A percentile compares a stretch with the other conserved stretches of the same genome.
phyloP scores from a whole-genome alignment of 2,888 invertebrate species.

The Marronus borbonicus region DNA sequence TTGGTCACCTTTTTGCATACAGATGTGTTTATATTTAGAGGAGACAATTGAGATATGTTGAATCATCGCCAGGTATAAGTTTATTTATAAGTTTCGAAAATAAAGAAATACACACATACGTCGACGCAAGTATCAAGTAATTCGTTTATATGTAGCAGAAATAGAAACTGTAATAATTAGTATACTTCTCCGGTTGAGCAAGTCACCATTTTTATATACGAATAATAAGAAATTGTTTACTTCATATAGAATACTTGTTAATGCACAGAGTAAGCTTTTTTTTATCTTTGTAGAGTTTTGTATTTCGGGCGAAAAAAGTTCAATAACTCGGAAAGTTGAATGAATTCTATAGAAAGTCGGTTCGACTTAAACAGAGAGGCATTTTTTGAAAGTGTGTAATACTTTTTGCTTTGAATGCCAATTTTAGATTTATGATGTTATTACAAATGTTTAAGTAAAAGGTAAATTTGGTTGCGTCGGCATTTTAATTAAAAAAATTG shows the following conservation, averaged over 20 bases:
- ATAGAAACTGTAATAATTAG: background rate
- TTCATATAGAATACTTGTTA: background rate
- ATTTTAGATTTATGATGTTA: no score
- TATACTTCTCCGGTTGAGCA: background rate
- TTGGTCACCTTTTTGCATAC: constrained; percentile 36
- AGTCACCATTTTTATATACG: background rate
- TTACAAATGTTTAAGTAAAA: no score
- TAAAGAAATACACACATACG: constrained; percentile 21
- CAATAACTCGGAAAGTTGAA: no score
- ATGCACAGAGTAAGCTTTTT: no score
- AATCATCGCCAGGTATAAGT: constrained; percentile 38
- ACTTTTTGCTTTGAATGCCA: no score
- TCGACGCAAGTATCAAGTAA: background rate
- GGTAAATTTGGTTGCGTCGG: no score
- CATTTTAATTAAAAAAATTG: no score
- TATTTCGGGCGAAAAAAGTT: no score
- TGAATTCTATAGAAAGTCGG: no score
- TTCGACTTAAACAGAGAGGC: no score
- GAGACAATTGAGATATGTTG: constrained; percentile 43
- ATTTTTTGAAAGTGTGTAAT: no score
- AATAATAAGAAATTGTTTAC: background rate
- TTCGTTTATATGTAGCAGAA: background rate
- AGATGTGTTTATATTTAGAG: constrained; percentile 34
- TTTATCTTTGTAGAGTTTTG: no score
- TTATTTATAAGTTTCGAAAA: constrained; percentile 42